phyloP scores from a whole-genome alignment of 2,888 invertebrate genomes.

The Nebria salina region DNA sequence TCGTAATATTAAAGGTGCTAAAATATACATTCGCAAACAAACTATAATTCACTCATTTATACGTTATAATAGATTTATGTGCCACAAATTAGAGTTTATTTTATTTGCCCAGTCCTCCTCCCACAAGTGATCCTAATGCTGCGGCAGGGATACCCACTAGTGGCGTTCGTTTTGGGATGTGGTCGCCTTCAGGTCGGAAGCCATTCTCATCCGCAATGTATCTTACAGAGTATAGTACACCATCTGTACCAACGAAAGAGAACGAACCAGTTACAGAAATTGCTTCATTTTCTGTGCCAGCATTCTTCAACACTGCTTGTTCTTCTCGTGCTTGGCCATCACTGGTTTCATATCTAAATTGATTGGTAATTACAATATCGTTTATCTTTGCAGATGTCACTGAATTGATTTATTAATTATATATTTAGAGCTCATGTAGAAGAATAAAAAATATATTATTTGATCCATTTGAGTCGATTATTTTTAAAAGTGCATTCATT shows the following conservation, averaged over 20 bases:
- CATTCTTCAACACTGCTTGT: slow-evolving; percentile 63
- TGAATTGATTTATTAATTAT: no score
- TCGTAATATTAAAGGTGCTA: no score
- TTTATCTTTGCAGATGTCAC: no score
- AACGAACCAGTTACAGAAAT: slow-evolving; percentile 71
- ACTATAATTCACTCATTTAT: no score
- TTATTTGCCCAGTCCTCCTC: slow-evolving; percentile 33
- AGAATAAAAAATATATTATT: no score
- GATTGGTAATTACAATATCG: slow-evolving; percentile 56
- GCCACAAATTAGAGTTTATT: no score
- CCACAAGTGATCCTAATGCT: slow-evolving; percentile 28
- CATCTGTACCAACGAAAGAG: slow-evolving; percentile 70
- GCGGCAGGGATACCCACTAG: slow-evolving; percentile 30
- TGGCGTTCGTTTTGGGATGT: slow-evolving; percentile 57
- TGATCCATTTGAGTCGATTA: no score
- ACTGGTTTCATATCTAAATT: slow-evolving; percentile 67
- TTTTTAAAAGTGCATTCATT: no score
- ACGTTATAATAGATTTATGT: no score
- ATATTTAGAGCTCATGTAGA: no score
- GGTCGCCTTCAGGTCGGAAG: slow-evolving; percentile 66
- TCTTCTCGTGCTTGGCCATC: slow-evolving; percentile 73
- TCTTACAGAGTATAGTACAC: slow-evolving; percentile 70
- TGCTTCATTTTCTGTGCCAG: slow-evolving; percentile 72
- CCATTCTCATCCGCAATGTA: slow-evolving; percentile 72
- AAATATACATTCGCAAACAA: no score